phyloP scores from a whole-genome alignment of 2,797 vertebrate genomes.

The Myotis daubentonii region DNA sequence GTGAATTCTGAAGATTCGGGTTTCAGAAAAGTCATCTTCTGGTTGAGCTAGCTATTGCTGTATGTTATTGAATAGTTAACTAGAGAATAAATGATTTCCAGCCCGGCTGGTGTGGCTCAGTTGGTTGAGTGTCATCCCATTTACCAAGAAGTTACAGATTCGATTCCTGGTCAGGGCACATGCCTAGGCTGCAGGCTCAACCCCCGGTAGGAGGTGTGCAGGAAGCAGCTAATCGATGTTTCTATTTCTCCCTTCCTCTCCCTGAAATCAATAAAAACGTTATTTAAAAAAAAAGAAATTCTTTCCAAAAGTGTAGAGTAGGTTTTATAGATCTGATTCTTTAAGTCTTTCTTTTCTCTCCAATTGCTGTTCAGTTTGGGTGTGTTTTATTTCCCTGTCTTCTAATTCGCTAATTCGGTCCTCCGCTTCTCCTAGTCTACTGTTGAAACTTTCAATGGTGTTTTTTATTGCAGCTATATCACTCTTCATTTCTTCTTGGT shows the following conservation, averaged over 20 bases:
- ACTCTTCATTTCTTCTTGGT: too few relatives aligned
- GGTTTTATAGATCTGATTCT: not conserved
- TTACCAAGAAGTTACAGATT: not conserved
- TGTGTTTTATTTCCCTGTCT: too few relatives aligned
- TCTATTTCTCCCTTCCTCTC: too few relatives aligned
- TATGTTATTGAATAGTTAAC: slow-evolving; percentile 16
- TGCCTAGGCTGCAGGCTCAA: not conserved
- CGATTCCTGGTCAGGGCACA: not conserved
- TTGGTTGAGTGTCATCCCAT: not conserved
- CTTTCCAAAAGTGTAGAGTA: not conserved
- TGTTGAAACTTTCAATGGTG: too few relatives aligned
- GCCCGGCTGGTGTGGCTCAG: not conserved
- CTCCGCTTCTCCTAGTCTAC: too few relatives aligned
- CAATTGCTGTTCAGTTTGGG: too few relatives aligned
- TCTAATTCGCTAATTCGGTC: too few relatives aligned
- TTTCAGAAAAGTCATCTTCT: slow-evolving; percentile 2
- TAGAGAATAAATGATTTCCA: slow-evolving; percentile 39
- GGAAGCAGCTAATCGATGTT: too few relatives aligned
- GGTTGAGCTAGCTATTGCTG: not conserved
- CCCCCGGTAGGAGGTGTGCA: too few relatives aligned
- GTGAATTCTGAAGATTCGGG: slow-evolving; percentile 1
- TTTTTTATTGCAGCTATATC: too few relatives aligned
- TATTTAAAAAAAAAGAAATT: not conserved
- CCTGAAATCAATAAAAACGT: too few relatives aligned
- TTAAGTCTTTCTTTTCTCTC: not conserved